phyloP scores from a whole-genome alignment of 2,797 vertebrate genomes.

The Propithecus perrieri region DNA sequence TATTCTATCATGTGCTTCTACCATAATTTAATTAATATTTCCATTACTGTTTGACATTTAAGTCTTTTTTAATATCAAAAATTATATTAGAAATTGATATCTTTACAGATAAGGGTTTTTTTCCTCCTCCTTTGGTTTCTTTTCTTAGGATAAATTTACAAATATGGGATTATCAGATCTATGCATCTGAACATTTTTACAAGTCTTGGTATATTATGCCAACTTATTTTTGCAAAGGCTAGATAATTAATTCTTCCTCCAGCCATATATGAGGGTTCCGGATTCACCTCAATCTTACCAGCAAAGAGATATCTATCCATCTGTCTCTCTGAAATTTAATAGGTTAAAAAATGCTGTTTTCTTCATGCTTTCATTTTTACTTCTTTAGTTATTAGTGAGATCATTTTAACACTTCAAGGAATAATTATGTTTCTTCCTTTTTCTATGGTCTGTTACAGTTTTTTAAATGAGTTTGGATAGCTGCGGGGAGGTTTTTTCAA shows the following conservation, averaged over 20 bases:
- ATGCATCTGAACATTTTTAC: neutral
- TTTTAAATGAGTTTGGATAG: neutral
- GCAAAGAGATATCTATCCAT: neutral
- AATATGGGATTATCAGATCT: neutral
- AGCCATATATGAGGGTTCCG: neutral
- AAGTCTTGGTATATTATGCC: neutral
- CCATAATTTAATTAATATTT: neutral
- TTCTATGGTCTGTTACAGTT: neutral
- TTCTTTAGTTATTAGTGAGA: neutral
- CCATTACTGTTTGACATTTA: neutral
- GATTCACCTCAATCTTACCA: neutral
- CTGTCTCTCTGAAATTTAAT: neutral
- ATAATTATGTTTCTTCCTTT: neutral
- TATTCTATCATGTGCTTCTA: neutral
- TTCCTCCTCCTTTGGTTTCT: neutral
- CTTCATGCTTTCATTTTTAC: neutral
- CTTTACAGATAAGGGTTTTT: neutral
- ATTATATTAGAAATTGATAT: neutral
- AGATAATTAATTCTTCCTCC: neutral
- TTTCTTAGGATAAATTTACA: neutral
- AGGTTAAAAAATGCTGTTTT: neutral
- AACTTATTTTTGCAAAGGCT: neutral
- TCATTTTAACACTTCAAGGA: neutral
- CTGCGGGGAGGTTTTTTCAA: neutral
- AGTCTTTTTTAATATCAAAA: conserved; percentile 6